Base-by-base conservation (phyloP, 1,140 invertebrate genomes). In the Magallana angulata region DNA sequence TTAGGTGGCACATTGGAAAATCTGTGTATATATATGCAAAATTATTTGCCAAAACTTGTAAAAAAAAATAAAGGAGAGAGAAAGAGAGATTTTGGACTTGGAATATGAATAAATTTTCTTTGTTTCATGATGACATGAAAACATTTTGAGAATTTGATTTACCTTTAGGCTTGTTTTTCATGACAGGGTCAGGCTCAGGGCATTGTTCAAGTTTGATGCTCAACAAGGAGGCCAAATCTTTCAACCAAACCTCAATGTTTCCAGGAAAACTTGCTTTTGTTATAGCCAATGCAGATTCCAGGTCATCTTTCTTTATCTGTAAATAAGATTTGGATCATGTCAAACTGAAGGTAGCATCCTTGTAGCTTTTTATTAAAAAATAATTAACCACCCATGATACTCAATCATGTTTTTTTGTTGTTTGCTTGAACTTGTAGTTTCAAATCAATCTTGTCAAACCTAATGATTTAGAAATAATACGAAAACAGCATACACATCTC, bases 201-300 rank as follows among this genome's bases (percentile, higher is more conserved):
- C 93, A 91, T 57, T 93, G 92, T 80, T 94, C 94, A 36, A 95
- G 64, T 84, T 94, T 93, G 11, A 94, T 60, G 87, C 95, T 95
- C 1, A 95, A 86, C 64, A 89, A 93, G 18, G 94, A 94, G n/a
- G 93, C 94, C 84, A 95, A 87, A 84, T 95, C 95, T 90, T 95
- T 95, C 9, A 95, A 88, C 94, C 94, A 95, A n/a, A 95, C 90
- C 48, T 93, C 91, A 48, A 92, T 91, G 84, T 93, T 93, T 7
- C 94, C 92, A 62, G 94, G 94, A 89, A 94, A 95, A 57, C 88
- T 92, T 18, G 90, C 88, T 84, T 93, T 91, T n/a, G 92, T 93
- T 87, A 93, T 91, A 1, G 90, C 91, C 64, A 94, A 81, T n/a
- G 93, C 89, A 59, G 89, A 89, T 85, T 93, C 91, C 82, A 94